Evolutionary conservation across 2,888 invertebrate genomes (phyloP).

Genomic region (Gortyna flavago): DNA sequence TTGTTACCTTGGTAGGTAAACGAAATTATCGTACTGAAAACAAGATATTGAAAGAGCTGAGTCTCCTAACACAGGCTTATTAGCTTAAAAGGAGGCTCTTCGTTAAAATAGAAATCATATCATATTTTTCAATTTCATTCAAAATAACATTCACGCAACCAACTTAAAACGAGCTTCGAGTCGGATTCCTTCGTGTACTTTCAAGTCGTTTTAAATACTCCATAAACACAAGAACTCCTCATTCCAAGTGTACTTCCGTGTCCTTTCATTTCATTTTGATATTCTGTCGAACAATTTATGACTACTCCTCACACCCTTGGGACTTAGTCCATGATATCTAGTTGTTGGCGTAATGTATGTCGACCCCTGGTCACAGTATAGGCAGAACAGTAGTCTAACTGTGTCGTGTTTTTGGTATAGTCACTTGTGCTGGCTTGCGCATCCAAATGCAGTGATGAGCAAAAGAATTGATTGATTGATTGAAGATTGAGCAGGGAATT

Average conservation of each 20-base stretch:
- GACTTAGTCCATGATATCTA: constrained; percentile 55
- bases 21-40: too few species aligned
- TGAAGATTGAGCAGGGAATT: not conserved
- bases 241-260: constrained; percentile 32
- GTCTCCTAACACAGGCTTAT: too few species aligned
- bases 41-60: too few species aligned
- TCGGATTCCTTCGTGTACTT: not conserved
- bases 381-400: constrained; percentile 15
- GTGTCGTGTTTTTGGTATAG: not conserved
- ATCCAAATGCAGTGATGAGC: not conserved
- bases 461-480: too few species aligned
- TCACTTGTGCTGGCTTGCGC: not conserved
- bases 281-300: constrained; percentile 47
- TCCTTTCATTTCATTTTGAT: constrained; percentile 46
- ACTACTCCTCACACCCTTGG: constrained; percentile 54
- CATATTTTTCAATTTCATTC: not conserved
- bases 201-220: constrained; percentile 37
- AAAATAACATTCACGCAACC: not conserved
- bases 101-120: not conserved
- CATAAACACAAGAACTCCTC: constrained; percentile 14
- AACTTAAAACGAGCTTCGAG: not conserved
- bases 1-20: too few species aligned
- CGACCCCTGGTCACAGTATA: constrained; percentile 16
- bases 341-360: constrained; percentile 62
- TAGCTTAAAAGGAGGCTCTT: not conserved